Evolutionary conservation across 2,113 vertebrate genomes (phyloP).

Genomic region (Galbula dea): DNA sequence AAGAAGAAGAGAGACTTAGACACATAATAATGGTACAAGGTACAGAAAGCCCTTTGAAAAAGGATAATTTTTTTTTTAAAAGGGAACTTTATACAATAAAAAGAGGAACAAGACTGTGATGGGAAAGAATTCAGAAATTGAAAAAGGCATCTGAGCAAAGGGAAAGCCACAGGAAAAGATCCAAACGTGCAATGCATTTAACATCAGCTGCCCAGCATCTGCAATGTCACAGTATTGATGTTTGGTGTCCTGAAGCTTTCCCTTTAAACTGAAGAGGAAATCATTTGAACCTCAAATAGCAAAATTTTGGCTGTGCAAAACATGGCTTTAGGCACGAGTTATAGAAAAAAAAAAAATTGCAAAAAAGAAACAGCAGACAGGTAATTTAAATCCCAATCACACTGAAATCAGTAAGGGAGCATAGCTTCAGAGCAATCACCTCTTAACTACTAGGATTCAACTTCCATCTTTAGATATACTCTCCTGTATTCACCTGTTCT

Average conservation of each 20-base stretch:
- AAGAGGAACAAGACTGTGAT: neutral
- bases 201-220: conserved; percentile 22
- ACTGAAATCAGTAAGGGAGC: neutral
- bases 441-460: neutral
- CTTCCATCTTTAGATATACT: neutral
- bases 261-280: conserved; percentile 30
- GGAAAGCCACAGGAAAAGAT: conserved; percentile 20
- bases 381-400: conserved; percentile 4
- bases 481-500: neutral
- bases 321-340: neutral
- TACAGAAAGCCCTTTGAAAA: neutral
- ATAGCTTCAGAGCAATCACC: neutral
- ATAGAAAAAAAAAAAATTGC: neutral
- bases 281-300: conserved; percentile 40
- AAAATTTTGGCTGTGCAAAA: neutral
- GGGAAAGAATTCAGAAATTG: neutral
- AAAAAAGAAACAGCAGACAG: neutral
- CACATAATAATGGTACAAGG: neutral
- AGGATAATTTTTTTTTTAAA: neutral
- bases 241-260: conserved; percentile 40
- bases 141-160: neutral
- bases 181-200: conserved; percentile 30
- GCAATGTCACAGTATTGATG: conserved; percentile 56
- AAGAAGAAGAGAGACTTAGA: neutral
- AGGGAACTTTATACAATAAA: neutral